Conservation (phyloP, 2,797 vertebrate genomes). For the Spheniscus humboldti region DNA sequence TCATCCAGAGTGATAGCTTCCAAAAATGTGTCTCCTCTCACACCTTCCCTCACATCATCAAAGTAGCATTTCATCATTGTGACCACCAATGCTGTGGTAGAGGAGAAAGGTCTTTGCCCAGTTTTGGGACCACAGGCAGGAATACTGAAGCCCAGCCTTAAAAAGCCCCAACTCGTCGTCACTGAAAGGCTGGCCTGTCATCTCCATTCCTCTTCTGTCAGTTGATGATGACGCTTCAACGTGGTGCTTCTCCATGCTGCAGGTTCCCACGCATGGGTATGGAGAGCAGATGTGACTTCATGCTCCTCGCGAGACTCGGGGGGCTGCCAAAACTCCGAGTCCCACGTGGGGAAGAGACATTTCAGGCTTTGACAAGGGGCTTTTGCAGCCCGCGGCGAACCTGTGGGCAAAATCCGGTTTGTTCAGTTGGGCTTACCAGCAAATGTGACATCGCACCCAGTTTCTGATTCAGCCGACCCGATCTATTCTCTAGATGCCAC, state of each 20-base stretch:
- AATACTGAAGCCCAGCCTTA: not conserved
- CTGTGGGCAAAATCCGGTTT: not conserved
- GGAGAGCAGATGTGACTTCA: conserved; percentile 62
- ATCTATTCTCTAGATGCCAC: not conserved
- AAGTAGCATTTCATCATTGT: not conserved
- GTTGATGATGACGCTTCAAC: not conserved
- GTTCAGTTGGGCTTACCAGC: not conserved
- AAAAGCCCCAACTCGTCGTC: not conserved
- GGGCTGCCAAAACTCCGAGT: conserved; percentile 36
- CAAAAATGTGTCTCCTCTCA: not conserved
- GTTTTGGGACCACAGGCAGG: not conserved
- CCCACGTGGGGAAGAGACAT: not conserved
- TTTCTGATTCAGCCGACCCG: not conserved
- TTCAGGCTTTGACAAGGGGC: not conserved
- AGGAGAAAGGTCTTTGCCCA: not conserved
- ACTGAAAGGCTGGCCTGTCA: no score
- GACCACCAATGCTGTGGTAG: no score
- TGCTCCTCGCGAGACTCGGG: conserved; percentile 9
- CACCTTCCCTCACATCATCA: not conserved
- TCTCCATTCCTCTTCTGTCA: not conserved
- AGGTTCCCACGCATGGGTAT: conserved; percentile 20
- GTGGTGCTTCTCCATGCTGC: not conserved
- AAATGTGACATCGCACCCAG: not conserved
- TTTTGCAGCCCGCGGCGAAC: not conserved
- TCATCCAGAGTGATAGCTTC: not conserved